Base-by-base conservation (phyloP, 2,113 vertebrate genomes). In the Phalacrocorax pelagicus region DNA sequence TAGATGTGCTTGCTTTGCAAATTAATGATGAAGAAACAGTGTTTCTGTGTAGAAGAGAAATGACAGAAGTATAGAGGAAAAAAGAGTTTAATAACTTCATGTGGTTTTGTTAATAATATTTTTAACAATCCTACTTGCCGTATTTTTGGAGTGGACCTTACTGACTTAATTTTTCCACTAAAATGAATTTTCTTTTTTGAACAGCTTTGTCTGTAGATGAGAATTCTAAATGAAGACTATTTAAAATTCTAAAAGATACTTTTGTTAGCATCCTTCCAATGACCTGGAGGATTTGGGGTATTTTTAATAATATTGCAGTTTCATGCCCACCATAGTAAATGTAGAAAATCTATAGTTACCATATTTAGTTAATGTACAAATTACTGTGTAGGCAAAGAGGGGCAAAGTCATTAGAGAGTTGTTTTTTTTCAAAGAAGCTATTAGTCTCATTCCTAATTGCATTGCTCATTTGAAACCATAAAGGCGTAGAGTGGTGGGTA, bases 381-480 rank as follows among this genome's bases (percentile, higher is more conserved):
- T 96, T 80, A 88, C 69, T 80, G 29, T 87, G 51, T 69, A 87
- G 94, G 86, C 66, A 87, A 87, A 88, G 72, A 91, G 22, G 47
- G 57, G 27, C 40, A 81, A 71, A 95, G 89, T 89, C 69, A 72
- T 89, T 94, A 79, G 4, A 79, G 61, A 38, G 52, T 86, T 38
- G 38, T 79, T 93, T 86, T 92, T 93, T 86, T 94, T 94, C 62
- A 72, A 73, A 70, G 78, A 54, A 73, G 67, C 70, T 92, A 15
- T 95, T 94, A 95, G 84, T 72, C 63, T 89, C 16, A 3, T 94
- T 97, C 66, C 51, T 95, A 91, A 86, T 96, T 92, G 66, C 75
- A 63, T 42, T 90, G 84, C 87, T 96, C 55, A 90, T 92, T 90
- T 93, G 51, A 95, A 96, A 77, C 44, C 62, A 54, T 88, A 89